phyloP scores from a whole-genome alignment of 2,113 vertebrate species.

The Balaeniceps rex region DNA sequence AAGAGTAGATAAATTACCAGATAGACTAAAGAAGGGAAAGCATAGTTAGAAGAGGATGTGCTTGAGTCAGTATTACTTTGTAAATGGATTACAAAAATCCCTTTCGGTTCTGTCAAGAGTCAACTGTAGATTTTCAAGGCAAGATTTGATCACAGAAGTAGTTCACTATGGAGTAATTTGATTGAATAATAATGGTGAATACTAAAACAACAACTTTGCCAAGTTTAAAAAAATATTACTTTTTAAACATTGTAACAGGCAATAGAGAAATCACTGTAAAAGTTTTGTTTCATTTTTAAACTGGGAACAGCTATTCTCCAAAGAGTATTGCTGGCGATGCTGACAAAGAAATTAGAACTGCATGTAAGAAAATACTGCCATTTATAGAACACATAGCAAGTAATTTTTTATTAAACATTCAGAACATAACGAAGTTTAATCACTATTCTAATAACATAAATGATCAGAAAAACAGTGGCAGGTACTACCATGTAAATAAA shows the following conservation, averaged over 20 bases:
- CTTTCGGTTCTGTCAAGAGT: not conserved
- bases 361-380: not conserved
- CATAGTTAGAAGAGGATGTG: not conserved
- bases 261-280: not conserved
- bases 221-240: not conserved
- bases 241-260: not conserved
- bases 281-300: not conserved
- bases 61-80: not conserved
- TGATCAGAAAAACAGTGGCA: not conserved
- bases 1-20: not conserved
- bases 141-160: not conserved
- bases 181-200: not conserved
- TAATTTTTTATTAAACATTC: not conserved
- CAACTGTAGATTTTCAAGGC: not conserved
- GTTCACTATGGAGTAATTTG: not conserved
- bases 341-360: not conserved
- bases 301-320: not conserved
- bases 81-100: not conserved
- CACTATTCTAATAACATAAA: not conserved
- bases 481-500: not conserved
- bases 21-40: not conserved
- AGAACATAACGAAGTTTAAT: not conserved
- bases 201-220: not conserved
- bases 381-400: not conserved
- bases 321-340: not conserved